Percentiles rank a stretch among this genome's conserved stretches.
phyloP scores from a whole-genome alignment of 2,113 vertebrate genomes.

The Geothlypis trichas region DNA sequence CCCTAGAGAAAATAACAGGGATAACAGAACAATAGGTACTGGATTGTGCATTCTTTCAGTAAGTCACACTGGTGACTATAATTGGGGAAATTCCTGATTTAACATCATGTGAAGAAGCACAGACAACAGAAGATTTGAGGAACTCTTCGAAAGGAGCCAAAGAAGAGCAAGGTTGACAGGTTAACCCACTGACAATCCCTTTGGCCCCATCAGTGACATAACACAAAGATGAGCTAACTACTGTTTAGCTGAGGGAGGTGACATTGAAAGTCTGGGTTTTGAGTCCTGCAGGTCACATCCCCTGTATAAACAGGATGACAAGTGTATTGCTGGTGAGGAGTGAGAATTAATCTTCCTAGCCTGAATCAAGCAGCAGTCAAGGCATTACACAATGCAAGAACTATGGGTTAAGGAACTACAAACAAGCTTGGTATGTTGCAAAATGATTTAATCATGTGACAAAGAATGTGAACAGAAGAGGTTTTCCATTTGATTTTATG shows the following conservation, averaged over 20 bases:
- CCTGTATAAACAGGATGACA: conserved; percentile 6
- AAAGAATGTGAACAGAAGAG: conserved; percentile 39
- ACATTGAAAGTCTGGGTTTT: neutral
- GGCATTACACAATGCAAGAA: neutral
- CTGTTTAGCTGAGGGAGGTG: neutral
- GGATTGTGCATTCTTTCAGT: neutral
- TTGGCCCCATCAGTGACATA: neutral
- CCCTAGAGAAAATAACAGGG: conserved; percentile 20
- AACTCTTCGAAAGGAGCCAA: neutral
- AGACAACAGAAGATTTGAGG: neutral
- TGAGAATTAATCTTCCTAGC: neutral
- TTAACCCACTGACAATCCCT: neutral
- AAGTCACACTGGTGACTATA: neutral
- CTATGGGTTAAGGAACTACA: conserved; percentile 27
- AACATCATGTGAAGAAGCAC: neutral
- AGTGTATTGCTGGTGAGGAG: neutral
- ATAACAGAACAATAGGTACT: neutral
- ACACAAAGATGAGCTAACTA: neutral
- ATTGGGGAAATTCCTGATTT: neutral
- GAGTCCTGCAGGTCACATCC: neutral
- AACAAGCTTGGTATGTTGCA: conserved; percentile 18
- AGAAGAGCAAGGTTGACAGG: neutral
- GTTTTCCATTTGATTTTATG: conserved; percentile 36
- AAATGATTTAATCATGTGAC: conserved; percentile 32
- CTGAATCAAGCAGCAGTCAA: neutral